These are phyloP conservation scores for Drosophila grimshawi DNA, from an alignment of 1,140 invertebrate species.

Conservation along the genomic window DNA sequence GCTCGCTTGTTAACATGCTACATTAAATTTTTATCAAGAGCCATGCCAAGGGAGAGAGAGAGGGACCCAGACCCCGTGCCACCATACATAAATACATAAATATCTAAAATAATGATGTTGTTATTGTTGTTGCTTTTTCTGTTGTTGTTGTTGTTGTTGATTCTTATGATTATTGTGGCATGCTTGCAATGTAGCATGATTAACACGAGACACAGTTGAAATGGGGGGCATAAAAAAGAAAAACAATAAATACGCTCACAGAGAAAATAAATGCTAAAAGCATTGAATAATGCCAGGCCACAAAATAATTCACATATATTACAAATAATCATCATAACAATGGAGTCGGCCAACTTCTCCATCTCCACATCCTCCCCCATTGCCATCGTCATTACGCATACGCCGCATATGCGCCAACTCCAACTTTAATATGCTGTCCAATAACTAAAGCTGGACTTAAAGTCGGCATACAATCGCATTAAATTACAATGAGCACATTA, in stretches of 20 bases:
- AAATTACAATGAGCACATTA: constrained; percentile 56
- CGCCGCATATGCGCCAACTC: constrained; percentile 20
- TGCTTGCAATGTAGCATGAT: constrained; percentile 77
- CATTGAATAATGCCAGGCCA: constrained; percentile 62
- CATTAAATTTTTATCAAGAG: constrained; percentile 83
- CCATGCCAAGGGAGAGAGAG: constrained; percentile 60
- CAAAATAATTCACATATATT: constrained; percentile 61
- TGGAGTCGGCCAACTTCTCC: constrained; percentile 24
- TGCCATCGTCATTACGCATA: constrained; percentile 55
- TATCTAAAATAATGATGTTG: constrained; percentile 81
- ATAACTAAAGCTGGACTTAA: neutral
- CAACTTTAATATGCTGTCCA: neutral
- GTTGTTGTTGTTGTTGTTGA: constrained; percentile 60
- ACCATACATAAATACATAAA: constrained; percentile 74
- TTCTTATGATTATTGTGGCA: constrained; percentile 78
- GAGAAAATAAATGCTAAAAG: constrained; percentile 57
- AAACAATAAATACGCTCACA: constrained; percentile 15
- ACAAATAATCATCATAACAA: constrained; percentile 81
- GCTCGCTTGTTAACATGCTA: constrained; percentile 82
- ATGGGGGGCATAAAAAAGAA: constrained; percentile 11
- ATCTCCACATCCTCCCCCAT: constrained; percentile 21
- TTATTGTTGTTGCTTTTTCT: constrained; percentile 45
- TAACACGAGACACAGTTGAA: constrained; percentile 53
- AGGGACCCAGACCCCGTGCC: constrained; percentile 4
- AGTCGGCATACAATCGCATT: constrained; percentile 59